phyloP scores from a whole-genome alignment of 2,113 vertebrate genomes.

The Gambusia holbrooki region DNA sequence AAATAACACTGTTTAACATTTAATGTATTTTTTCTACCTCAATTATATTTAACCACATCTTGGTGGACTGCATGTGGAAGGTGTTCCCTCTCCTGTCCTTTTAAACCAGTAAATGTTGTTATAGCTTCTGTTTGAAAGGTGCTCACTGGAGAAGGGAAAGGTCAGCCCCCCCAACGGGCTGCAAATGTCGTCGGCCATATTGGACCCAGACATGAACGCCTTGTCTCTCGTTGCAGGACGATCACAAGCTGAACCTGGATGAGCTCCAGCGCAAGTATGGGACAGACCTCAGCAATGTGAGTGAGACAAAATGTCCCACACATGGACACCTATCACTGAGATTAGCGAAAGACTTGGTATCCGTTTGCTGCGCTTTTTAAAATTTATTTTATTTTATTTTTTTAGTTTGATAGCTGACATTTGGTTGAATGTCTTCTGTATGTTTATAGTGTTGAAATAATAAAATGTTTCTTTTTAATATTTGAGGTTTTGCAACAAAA shows the following conservation, averaged over 20 bases:
- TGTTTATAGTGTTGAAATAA: not conserved
- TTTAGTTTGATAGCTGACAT: constrained; percentile 17
- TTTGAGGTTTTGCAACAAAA: no score
- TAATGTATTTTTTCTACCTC: no score
- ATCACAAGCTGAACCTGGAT: constrained; percentile 95
- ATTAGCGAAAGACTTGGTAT: constrained; percentile 10
- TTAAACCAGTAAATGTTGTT: not conserved
- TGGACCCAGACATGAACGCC: not conserved
- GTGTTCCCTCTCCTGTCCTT: not conserved
- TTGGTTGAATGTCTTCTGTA: not conserved
- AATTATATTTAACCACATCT: not conserved
- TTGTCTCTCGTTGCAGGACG: constrained; percentile 82
- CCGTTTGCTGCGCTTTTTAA: not conserved
- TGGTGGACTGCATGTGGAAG: not conserved
- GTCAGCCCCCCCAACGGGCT: constrained; percentile 18
- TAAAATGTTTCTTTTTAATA: not conserved
- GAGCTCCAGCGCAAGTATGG: constrained; percentile 95
- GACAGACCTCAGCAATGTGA: constrained; percentile 92
- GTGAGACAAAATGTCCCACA: constrained; percentile 42
- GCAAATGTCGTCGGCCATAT: constrained; percentile 45
- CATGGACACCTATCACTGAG: not conserved
- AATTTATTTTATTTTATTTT: not conserved
- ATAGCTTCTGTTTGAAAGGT: not conserved
- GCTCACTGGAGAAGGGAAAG: constrained; percentile 36
- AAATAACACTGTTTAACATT: no score